Evolutionary conservation across 2,113 vertebrate species (phyloP), one percentile per base, ranked within the genome.

Genomic region (Electrona antarctica): DNA sequence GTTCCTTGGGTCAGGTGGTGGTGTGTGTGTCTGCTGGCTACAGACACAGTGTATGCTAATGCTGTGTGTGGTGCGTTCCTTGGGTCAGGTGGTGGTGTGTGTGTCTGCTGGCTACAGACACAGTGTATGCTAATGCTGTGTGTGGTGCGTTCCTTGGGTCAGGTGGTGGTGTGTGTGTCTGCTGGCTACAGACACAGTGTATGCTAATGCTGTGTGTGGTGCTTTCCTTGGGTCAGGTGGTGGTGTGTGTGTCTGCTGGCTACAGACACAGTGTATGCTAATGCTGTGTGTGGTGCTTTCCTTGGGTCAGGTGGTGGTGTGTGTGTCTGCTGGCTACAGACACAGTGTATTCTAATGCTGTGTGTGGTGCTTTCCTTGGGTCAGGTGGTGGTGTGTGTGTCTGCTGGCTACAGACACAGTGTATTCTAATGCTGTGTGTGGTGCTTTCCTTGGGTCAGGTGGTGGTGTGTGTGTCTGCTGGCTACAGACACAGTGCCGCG

Each of bases 31-130:
- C 93, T 81, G 94, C 94, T 65, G 94, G 94, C 66, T 95, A 95
- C 87, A n/a, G n/a, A n/a, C n/a, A n/a, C n/a, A n/a, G n/a, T 50
- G 8, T 11, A 10, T 11, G 29, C 29, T 2, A 28, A 33, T 60
- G 2, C 10, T 8, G 12, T 29, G 15, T 45, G 0, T 55, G 15
- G 0, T 55, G 15, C 57, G n/a, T 15, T 63, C 47, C 52, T n/a
- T 77, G 60, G 60, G 4, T 74, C 81, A 95, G 94, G 91, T 94
- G 88, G 93, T 94, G 78, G 91, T 94, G 8, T 95, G 93, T 80
- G 93, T 95, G 81, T 94, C 93, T 81, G 94, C 94, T 65, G 94
- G 94, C 66, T 95, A 95, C 87, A n/a, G n/a, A n/a, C n/a, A n/a
- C n/a, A n/a, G n/a, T 50, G 8, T 11, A 10, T 11, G 29, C 29